phyloP scores from a whole-genome alignment of 2,113 vertebrate species.

The Riparia riparia region DNA sequence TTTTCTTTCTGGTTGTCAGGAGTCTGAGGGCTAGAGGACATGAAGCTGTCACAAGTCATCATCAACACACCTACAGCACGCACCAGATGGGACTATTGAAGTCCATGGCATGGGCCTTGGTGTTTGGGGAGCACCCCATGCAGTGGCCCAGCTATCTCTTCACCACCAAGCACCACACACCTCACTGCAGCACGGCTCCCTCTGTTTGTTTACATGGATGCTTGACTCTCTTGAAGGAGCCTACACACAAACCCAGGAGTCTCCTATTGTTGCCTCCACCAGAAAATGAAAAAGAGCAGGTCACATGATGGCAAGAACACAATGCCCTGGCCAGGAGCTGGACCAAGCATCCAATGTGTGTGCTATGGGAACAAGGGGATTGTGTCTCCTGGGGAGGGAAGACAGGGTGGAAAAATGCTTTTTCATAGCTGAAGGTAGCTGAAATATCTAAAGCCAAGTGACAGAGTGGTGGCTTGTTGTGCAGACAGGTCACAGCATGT shows the following conservation, averaged over 20 bases:
- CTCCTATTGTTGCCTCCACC: background rate
- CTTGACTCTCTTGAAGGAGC: background rate
- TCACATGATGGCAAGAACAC: background rate
- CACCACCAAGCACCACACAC: background rate
- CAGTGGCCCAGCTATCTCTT: background rate
- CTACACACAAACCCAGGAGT: background rate
- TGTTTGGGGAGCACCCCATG: fast-evolving
- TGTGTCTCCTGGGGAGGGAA: background rate
- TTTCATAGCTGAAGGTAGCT: background rate
- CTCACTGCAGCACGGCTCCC: background rate
- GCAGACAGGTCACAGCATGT: background rate
- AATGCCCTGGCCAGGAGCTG: background rate
- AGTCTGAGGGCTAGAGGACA: background rate
- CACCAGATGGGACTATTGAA: background rate
- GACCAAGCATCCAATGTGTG: background rate
- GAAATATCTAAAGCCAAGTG: background rate
- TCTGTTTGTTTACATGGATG: background rate
- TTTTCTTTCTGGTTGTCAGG: background rate
- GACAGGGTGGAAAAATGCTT: background rate
- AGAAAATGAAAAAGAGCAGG: background rate
- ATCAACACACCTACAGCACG: background rate
- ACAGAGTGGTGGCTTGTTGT: background rate
- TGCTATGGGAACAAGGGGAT: background rate
- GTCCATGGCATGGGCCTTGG: fast-evolving
- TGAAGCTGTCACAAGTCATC: background rate